Evolutionary conservation across 2,113 vertebrate genomes (phyloP), one percentile per base, ranked within the genome.

Genomic region (Sinocyclocheilus anophthalmus): DNA sequence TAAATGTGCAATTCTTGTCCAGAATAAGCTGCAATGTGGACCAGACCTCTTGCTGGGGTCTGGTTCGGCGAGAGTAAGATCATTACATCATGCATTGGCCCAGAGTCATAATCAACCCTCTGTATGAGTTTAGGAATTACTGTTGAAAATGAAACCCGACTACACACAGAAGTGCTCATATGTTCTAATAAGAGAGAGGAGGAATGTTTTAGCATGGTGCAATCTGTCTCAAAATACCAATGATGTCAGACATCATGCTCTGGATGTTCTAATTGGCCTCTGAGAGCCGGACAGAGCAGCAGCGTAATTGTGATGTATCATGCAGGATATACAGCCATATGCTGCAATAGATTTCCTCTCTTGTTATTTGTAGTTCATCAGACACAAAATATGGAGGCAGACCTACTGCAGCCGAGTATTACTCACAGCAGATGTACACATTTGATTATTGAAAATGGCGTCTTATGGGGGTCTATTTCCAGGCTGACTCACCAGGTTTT

Each of bases 251-350:
- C 89, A 90, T 61, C 76, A 45, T 50, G 65, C 78, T 89, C 73
- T 83, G 50, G 72, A 80, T 83, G 61, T 75, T 59, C 26, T 88
- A 87, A 88, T 86, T 85, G 85, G 87, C 76, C 83, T 86, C 86
- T 77, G 45, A 84, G 48, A 84, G 70, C 76, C 30, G 76, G 61
- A 82, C 84, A 73, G 69, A 63, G 75, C 72, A 85, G 85, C 83
- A 65, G 69, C 22, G 65, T 87, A 87, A 90, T 50, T 86, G 87
- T 87, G 89, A 90, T 85, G 80, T 84, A 88, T 87, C 85, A 85
- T 80, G 48, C n/a, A 42, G 77, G 42, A 69, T 75, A 57, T 63
- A 85, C 80, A 18, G 22, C 61, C 87, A 78, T 87, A 88, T 88
- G 87, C 76, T 76, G 45, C 70, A 67, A 84, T 70, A 30, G 77